A percentile compares a stretch with the other conserved stretches of the same genome.
Evolutionary conservation across 2,888 invertebrate species (phyloP).

Genomic region (Erpobdella octoculata): DNA sequence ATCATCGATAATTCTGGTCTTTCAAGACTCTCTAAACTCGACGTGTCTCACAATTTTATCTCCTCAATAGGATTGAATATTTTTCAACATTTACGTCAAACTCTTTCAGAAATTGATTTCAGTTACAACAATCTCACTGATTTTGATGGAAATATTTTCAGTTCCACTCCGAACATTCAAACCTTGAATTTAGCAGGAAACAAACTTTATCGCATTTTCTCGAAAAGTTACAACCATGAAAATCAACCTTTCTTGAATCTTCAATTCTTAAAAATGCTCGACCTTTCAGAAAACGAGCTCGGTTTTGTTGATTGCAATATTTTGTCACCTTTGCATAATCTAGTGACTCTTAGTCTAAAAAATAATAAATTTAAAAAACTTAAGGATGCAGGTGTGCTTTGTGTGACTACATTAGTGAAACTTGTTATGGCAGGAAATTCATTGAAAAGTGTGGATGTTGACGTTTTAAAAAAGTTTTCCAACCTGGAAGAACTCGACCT

Average conservation of each 20-base stretch:
- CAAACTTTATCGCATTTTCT: slow-evolving; percentile 16
- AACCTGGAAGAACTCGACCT: slow-evolving; percentile 37
- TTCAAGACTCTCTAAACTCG: slow-evolving; percentile 26
- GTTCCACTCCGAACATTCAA: slow-evolving; percentile 26
- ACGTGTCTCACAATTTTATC: slow-evolving; percentile 29
- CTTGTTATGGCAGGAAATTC: slow-evolving; percentile 35
- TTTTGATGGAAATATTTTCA: slow-evolving; percentile 7
- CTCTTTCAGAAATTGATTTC: slow-evolving; percentile 30
- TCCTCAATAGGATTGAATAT: slow-evolving; percentile 12
- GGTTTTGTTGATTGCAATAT: slow-evolving; percentile 18
- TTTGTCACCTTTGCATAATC: slow-evolving; percentile 16
- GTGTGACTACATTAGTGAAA: slow-evolving; percentile 33
- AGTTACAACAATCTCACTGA: slow-evolving; percentile 31
- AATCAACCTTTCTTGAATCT: slow-evolving; percentile 25
- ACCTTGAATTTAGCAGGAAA: slow-evolving; percentile 29
- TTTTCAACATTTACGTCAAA: slow-evolving; percentile 20
- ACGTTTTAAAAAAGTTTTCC: slow-evolving; percentile 30
- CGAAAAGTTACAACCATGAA: neutral
- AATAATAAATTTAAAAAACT: slow-evolving; percentile 33
- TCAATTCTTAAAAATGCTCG: slow-evolving; percentile 26
- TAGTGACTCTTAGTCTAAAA: slow-evolving; percentile 34
- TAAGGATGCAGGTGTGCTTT: slow-evolving; percentile 25
- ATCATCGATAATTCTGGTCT: slow-evolving; percentile 22
- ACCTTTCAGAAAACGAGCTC: slow-evolving; percentile 29
- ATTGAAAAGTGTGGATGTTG: slow-evolving; percentile 32